Evolutionary conservation across 2,113 vertebrate genomes (phyloP), one percentile per base, ranked within the genome.

Genomic region (Fregetta grallaria): DNA sequence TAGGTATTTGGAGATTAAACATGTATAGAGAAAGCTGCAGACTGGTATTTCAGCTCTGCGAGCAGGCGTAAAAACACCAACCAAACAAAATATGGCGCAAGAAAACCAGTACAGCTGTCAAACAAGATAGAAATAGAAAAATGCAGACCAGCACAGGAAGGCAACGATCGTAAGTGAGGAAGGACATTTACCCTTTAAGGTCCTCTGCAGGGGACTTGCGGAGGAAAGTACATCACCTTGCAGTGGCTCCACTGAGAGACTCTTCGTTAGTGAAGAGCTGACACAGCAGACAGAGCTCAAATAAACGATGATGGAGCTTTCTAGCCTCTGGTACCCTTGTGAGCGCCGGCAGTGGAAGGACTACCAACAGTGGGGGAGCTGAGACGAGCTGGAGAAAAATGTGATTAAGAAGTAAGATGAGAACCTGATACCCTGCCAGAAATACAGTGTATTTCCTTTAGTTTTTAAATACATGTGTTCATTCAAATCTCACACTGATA

Each of bases 401-500:
- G 34, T 6, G 21, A 29, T 40, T 36, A 36, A 81, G 59, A 53
- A 71, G 52, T n/a, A 50, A 74, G 34, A 34, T 47, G 19, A 59
- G 27, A 90, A 75, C 36, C 50, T 83, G 50, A 79, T 70, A 62
- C 1, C 74, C 23, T 92, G 75, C 92, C 96, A 96, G 80, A 93
- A 94, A 55, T 30, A n/a, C 22, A 59, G 71, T 3, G 12, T 65
- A 73, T 91, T 85, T 56, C 59, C 52, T 95, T 95, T 61, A 19
- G 29, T 81, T 92, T 92, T 95, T 92, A 53, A 78, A 86, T 80
- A 23, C 82, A 29, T 58, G 30, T 62, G 30, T 96, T 92, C 66
- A 92, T 96, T 81, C 75, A 65, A 92, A 96, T 82, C 77, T 87
- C 88, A 82, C 45, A 82, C 80, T 61, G 38, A 29, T 84, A 53